A percentile compares a stretch with the other conserved stretches of the same genome.
Evolutionary conservation across 1,140 invertebrate species (phyloP).

Genomic region (Papilio polytes): DNA sequence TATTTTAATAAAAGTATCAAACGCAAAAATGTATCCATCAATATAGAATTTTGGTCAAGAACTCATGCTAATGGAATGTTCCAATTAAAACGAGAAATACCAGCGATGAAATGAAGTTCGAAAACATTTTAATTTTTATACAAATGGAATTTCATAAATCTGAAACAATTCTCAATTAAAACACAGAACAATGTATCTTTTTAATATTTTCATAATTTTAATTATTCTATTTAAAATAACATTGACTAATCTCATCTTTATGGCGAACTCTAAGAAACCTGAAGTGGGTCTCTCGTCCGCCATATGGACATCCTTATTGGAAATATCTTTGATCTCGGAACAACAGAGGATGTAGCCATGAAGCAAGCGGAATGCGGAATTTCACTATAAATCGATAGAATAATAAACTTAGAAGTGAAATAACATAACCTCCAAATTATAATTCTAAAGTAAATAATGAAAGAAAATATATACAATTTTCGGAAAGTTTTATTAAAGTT

Average conservation of each 20-base stretch:
- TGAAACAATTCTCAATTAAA: background rate
- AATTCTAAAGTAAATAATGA: no score
- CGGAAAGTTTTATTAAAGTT: no score
- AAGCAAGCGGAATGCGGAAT: background rate
- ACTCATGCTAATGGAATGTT: background rate
- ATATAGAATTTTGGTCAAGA: background rate
- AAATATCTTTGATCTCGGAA: slow-evolving; percentile 2
- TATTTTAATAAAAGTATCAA: no score
- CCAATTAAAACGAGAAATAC: background rate
- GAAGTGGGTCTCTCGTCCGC: slow-evolving; percentile 5
- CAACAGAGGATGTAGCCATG: background rate
- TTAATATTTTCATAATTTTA: background rate
- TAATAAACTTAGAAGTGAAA: background rate
- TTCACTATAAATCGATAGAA: background rate
- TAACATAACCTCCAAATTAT: background rate
- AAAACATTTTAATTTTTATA: background rate
- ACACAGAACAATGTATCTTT: background rate
- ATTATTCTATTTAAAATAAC: background rate
- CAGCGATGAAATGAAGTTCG: background rate
- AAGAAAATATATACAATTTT: no score
- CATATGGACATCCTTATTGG: slow-evolving; percentile 23
- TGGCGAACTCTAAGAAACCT: background rate
- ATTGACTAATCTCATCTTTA: background rate
- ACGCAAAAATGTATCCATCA: background rate
- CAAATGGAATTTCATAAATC: background rate